Percentiles rank a stretch among this genome's conserved stretches.
These are phyloP conservation scores for Myrmecophaga tridactyla DNA, from an alignment of 2,113 vertebrate species.

Conservation along the genomic window DNA sequence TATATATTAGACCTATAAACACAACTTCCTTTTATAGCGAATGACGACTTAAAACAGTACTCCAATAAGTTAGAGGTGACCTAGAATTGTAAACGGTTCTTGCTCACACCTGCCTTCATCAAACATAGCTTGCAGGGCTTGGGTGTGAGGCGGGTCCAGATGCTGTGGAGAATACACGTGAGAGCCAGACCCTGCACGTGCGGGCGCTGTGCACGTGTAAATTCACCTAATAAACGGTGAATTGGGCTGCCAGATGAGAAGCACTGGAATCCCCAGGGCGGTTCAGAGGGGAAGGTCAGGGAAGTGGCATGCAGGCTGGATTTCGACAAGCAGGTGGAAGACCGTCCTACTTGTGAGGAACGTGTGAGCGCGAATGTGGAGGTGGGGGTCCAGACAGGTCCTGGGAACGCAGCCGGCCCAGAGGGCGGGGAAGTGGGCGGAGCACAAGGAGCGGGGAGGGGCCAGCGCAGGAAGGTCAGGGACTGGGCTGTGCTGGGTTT, in stretches of 20 bases:
- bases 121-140: neutral
- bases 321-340: neutral
- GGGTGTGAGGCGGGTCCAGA: neutral
- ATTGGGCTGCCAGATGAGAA: neutral
- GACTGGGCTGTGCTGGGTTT: neutral
- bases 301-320: neutral
- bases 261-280: neutral
- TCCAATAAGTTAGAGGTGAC: neutral
- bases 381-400: neutral
- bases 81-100: neutral
- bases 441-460: neutral
- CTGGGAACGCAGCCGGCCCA: neutral
- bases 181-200: neutral
- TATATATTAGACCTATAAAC: neutral
- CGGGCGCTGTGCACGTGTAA: neutral
- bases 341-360: neutral
- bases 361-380: neutral
- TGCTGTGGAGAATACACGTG: fast-evolving
- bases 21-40: neutral
- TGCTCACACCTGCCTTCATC: neutral
- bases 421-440: too few species aligned
- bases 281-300: neutral
- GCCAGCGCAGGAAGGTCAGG: neutral
- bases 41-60: too few species aligned
- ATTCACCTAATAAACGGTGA: neutral